Base-by-base conservation (phyloP, 2,888 invertebrate species). In the Minunthozetes semirufus region DNA sequence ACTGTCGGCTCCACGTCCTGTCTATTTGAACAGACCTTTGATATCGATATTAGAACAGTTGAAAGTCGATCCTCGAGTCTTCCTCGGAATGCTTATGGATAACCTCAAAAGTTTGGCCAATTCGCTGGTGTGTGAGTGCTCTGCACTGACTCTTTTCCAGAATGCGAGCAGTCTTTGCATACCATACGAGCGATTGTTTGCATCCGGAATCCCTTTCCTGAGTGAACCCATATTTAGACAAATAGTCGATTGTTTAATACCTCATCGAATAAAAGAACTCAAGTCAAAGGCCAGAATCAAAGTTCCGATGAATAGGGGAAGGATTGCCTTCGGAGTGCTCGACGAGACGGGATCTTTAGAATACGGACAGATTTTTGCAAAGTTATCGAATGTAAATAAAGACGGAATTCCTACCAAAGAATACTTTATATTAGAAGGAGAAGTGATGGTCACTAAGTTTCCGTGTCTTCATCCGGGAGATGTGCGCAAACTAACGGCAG, bases 381-480 rank as follows among this genome's bases (percentile, higher is more conserved):
- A 42, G 13, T 15, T 68, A 8, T 68, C 68, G 19, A 13, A 38
- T 46, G 42, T 68, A 1, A 19, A 29, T 4, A 53, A 50, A 33
- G 56, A 72, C 13, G 56, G 72, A 5, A 6, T 27, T 8, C 8
- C 50, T 1, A 72, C 27, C 8, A 53, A 22, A 0, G 9, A 72
- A 25, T 19, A 19, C 19, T 56, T 56, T 33, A 27, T 53, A 29
- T 38, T 72, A 56, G 56, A 53, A 27, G 74, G 74, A 46, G 19
- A 59, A 25, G 42, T 73, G 3, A 73, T 73, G 73, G 63, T 73
- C 1, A 48, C 70, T 27, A 83, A 84, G 79, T 83, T 83, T 77
- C 84, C 84, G 6, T 84, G 83, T 75, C 81, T 82, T 75, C 82
- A 82, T 66, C 80, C 82, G 0, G 84, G 84, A 3, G 84, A 84